Evolutionary conservation across 2,797 vertebrate genomes (phyloP).

Genomic region (Uromys caudimaculatus): DNA sequence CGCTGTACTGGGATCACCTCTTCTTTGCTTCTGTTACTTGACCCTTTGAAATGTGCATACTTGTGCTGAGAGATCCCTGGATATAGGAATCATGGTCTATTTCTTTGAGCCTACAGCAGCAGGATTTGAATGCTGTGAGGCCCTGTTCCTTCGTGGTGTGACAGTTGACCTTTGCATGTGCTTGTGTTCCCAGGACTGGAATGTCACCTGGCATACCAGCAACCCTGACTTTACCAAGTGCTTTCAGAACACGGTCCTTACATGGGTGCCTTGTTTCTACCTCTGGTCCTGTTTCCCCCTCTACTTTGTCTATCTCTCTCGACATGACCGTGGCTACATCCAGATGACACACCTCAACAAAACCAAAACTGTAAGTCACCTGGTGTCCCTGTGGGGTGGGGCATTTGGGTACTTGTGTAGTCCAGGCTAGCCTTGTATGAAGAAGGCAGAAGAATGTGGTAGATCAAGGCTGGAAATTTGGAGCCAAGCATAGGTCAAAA

Average conservation of each 20-base stretch:
- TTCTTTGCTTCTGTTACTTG: fast-evolving
- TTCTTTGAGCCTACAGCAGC: too few species aligned
- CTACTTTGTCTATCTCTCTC: constrained; percentile 92
- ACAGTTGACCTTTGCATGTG: not conserved
- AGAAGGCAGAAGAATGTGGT: not conserved
- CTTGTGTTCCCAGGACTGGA: constrained; percentile 91
- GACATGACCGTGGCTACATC: constrained; percentile 93
- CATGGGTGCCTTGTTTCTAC: constrained; percentile 95
- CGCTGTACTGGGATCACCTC: not conserved
- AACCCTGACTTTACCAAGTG: constrained; percentile 94
- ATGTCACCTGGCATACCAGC: constrained; percentile 92
- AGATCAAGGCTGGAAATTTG: not conserved
- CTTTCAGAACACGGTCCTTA: constrained; percentile 95
- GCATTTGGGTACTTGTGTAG: not conserved
- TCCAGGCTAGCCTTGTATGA: not conserved
- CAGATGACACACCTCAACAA: constrained; percentile 96
- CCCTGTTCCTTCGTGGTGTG: too few species aligned
- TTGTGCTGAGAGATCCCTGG: not conserved
- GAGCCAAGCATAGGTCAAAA: not conserved
- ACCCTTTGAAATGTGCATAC: too few species aligned
- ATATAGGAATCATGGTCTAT: not conserved
- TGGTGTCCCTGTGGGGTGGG: not conserved
- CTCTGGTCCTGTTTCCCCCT: constrained; percentile 93
- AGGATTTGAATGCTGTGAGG: not conserved
- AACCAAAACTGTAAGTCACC: constrained; percentile 93